Evolutionary conservation across 1,140 invertebrate genomes (phyloP), one percentile per base, ranked within the genome.

Genomic region (Sinonovacula constricta): DNA sequence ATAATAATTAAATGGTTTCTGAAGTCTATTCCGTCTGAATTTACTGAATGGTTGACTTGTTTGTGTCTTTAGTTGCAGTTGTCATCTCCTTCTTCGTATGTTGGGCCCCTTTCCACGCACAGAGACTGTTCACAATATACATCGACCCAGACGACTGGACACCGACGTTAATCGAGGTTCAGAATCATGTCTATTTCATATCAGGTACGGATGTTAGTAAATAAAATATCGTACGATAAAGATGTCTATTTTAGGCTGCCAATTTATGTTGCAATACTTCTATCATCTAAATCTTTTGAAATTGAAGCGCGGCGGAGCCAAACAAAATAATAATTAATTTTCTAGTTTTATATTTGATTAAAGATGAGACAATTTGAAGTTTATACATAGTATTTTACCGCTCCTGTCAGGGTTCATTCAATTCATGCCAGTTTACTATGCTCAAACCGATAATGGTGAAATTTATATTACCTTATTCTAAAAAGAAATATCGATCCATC

Each of bases 31-130:
- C 51, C 26, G 26, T 1, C 26, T 53, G 1, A 53, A 53, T 18
- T 2, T 60, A 24, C 30, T 22, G 26, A 24, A 62, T 0, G 34
- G 18, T 39, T 7, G 1, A n/a, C n/a, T 33, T 24, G 31, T 36
- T 34, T 57, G 31, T 57, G 57, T 39, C 85, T 88, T 34, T 93
- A 98, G 97, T 97, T 80, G 96, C 96, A 28, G 96, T 98, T 33
- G 96, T 97, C 26, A 93, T 97, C 51, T 96, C 95, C 18, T 98
- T 98, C 92, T 97, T 97, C 92, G 92, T 97, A n/a, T 97, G 96
- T 90, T 98, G 96, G 96, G 95, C 96, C 2, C 97, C 97, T n/a
- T 98, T 97, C 89, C 96, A 98, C 88, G 93, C 95, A 22, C 96
- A 97, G 90, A 89, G 96, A n/a, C 91, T 97, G 26, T 92, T 97